Evolutionary conservation across 2,797 vertebrate species (phyloP), one percentile per base, ranked within the genome.

Genomic region (Trachops cirrhosus): DNA sequence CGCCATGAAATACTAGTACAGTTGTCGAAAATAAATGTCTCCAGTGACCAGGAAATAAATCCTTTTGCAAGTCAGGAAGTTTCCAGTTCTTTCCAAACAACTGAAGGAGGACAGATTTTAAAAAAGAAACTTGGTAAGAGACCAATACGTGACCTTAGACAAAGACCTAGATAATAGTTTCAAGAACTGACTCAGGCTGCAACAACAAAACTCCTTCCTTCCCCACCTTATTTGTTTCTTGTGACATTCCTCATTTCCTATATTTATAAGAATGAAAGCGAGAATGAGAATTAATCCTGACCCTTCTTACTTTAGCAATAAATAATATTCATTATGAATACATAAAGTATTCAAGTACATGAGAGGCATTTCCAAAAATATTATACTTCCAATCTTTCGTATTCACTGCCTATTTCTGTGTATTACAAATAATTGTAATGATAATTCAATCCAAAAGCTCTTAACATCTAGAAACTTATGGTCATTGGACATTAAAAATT

Each of bases 401-500:
- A 62, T 39, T 70, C 41, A 71, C 22, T 84, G 32, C 15, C 64
- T 79, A 21, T 24, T 93, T 97, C 57, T 64, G 34, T 37, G 15
- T 86, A 62, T 92, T 41, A n/a, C 44, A 64, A 80, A 86, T 82
- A 89, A 86, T 82, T 84, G 12, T 79, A 89, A 50, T 85, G 59
- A 93, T 84, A 80, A 80, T 29, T 95, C 70, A 71, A 78, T 88
- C 83, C 41, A n/a, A n/a, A 96, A 91, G 68, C 75, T 84, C 59
- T 92, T 96, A 94, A 71, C 21, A 41, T 96, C 95, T 89, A 89
- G 16, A 95, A 96, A 80, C 41, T n/a, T 95, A 91, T 19, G 78
- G 77, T 95, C 50, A 93, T 26, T 87, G 80, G 71, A 73, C 79
- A 96, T 94, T 91, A 96, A 92, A 96, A 94, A 89, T 94, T 91